These are phyloP conservation scores for Aphelenchoides avenae DNA, from an alignment of 1,140 invertebrate genomes.

Conservation along the genomic window DNA sequence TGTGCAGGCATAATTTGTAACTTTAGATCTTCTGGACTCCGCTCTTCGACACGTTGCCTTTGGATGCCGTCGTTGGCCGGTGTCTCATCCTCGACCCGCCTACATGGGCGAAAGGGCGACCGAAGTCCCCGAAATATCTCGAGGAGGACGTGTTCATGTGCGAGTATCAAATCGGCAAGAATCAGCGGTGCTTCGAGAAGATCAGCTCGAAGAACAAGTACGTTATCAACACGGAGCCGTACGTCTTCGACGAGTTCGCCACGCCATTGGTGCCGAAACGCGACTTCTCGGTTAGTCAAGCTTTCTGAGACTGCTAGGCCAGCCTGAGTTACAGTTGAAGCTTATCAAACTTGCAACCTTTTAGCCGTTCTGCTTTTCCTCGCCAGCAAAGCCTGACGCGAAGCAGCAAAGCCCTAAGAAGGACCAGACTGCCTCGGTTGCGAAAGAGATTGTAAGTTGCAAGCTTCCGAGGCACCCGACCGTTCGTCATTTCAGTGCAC, in stretches of 20 bases:
- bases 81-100: slow-evolving; percentile 80
- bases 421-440: too few relatives aligned
- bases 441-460: too few relatives aligned
- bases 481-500: too few relatives aligned
- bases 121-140: slow-evolving; percentile 70
- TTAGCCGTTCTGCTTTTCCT: slow-evolving; percentile 23
- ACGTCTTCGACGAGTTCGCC: slow-evolving; percentile 49
- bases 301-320: slow-evolving; percentile 1
- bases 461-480: too few relatives aligned
- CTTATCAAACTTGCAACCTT: background rate
- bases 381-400: too few relatives aligned
- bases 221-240: slow-evolving; percentile 47
- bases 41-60: slow-evolving; percentile 84
- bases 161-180: slow-evolving; percentile 88
- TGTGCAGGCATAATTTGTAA: background rate
- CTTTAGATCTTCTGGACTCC: slow-evolving; percentile 50
- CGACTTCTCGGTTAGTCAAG: slow-evolving; percentile 49
- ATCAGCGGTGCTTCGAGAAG: slow-evolving; percentile 80
- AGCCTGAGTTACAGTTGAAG: too few relatives aligned
- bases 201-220: slow-evolving; percentile 63
- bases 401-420: too few relatives aligned
- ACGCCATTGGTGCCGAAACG: slow-evolving; percentile 26
- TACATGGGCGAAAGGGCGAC: slow-evolving; percentile 75
- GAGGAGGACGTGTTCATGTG: slow-evolving; percentile 91
- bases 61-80: slow-evolving; percentile 84